Evolutionary conservation across 1,140 invertebrate species (phyloP), one percentile per base, ranked within the genome.

Genomic region (Pinna nobilis): DNA sequence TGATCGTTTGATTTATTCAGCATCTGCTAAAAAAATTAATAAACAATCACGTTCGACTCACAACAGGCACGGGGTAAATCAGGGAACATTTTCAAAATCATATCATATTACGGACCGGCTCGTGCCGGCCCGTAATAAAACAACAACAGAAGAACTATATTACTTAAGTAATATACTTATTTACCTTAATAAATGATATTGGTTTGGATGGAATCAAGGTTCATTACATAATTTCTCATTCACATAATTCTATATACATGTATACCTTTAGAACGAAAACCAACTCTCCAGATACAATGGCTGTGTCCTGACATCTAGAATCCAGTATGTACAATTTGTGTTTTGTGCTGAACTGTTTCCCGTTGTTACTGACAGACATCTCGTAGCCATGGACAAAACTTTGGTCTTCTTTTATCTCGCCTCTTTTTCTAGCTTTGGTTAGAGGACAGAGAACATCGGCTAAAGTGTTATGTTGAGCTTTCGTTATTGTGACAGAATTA

Each of bases 401-500:
- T 23, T 39, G 33, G 33, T 5, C 20, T 11, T n/a, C n/a, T 11
- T n/a, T 44, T 11, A 41, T 23, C 11, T 32, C 13, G 0, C 33
- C 28, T 37, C 35, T 35, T 61, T 18, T 39, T n/a, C 57, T 35
- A 2, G 33, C 20, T 5, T 13, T 13, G 11, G 13, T 23, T 30
- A 66, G 44, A 25, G 47, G 64, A 39, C 64, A 35, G 30, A 51
- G 47, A 9, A 66, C 30, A 11, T 66, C 64, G 5, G 64, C 32
- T 66, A 51, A 33, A 51, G 44, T 37, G 47, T 66, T 6, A 23
- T 53, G 47, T 37, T 53, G 28, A 23, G 25, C 64, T 25, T 57
- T 0, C 18, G 4, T 28, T 5, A 28, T 9, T 1, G 11, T 57
- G 25, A 5, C 32, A 32, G n/a, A n/a, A n/a, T n/a, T n/a, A n/a